Evolutionary conservation across 2,797 vertebrate genomes (phyloP).

Genomic region (Sebastes minor): DNA sequence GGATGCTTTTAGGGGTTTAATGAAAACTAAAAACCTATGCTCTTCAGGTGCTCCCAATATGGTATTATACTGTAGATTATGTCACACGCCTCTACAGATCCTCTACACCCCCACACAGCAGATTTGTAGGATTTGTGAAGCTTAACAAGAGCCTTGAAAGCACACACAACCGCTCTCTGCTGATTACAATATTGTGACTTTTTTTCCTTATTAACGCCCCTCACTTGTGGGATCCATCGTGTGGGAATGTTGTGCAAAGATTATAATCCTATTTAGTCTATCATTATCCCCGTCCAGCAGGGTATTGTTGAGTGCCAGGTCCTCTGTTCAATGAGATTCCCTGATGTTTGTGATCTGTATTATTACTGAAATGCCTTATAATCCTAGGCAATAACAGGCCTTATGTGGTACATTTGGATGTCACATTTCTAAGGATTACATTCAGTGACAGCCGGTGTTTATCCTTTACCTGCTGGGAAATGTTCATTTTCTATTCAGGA

Average conservation of each 20-base stretch:
- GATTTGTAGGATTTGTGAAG: conserved; percentile 39
- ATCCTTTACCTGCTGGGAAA: conserved; percentile 28
- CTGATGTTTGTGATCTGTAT: conserved; percentile 15
- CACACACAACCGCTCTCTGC: conserved; percentile 2
- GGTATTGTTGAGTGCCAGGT: neutral
- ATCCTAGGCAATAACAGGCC: conserved; percentile 3
- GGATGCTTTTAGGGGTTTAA: conserved; percentile 2
- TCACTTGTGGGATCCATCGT: conserved; percentile 33
- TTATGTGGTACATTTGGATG: neutral
- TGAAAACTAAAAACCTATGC: conserved; percentile 16
- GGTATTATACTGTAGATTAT: conserved; percentile 12
- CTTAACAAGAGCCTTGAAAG: conserved; percentile 44
- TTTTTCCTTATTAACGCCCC: conserved; percentile 34
- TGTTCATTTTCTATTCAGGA: conserved; percentile 7
- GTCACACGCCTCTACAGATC: conserved; percentile 11
- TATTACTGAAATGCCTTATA: conserved; percentile 1
- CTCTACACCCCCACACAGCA: conserved; percentile 12
- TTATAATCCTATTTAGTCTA: conserved; percentile 52
- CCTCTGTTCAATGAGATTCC: conserved; percentile 9
- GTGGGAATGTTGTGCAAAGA: conserved; percentile 38
- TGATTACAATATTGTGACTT: conserved; percentile 31
- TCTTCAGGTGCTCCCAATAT: neutral
- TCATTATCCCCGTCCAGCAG: conserved; percentile 30
- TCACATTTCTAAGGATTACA: neutral
- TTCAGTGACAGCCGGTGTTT: conserved; percentile 6